Base-by-base conservation (phyloP, 2,113 vertebrate species). In the Calidris pygmaea region DNA sequence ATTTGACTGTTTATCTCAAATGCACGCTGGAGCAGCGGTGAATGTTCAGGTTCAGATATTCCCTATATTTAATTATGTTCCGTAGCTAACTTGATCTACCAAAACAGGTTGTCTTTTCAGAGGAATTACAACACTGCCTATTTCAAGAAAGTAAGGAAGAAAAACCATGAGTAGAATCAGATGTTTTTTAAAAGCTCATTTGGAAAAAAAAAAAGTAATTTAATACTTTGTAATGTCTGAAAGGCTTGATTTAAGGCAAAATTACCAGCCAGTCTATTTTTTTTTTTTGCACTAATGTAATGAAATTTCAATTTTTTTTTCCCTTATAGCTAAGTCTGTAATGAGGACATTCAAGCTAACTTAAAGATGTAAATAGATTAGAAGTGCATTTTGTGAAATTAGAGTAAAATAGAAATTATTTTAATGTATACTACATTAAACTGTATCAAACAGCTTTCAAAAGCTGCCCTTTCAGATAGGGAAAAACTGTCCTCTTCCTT, bases 381-480 rank as follows among this genome's bases (percentile, higher is more conserved):
- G 37, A 77, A 85, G 27, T 45, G 27, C 59, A 75, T 85, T 96
- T 87, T 68, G 48, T 90, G 62, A 93, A 90, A 88, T 93, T 67
- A 65, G 65, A 87, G 66, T 39, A 75, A 82, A 88, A 79, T 35
- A 82, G 43, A 67, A 58, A 74, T 91, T 70, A 66, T 89, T 84
- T 73, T 56, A 16, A 62, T 75, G 24, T 65, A 65, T 55, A 59
- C 77, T 85, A 37, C 52, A 82, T 82, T 87, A 63, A 85, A 81
- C 24, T 50, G 24, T 87, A 59, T 65, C 70, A 53, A 84, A 34
- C 14, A 50, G 19, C 22, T 87, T 82, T 87, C 12, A 35, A 30
- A 86, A 70, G 12, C 24, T 65, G 19, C 63, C 89, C 48, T 76
- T 85, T 74, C 68, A 53, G 30, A 35, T 9, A 21, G 41, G 10